phyloP scores from a whole-genome alignment of 2,113 vertebrate species.

The Lophura nycthemera region DNA sequence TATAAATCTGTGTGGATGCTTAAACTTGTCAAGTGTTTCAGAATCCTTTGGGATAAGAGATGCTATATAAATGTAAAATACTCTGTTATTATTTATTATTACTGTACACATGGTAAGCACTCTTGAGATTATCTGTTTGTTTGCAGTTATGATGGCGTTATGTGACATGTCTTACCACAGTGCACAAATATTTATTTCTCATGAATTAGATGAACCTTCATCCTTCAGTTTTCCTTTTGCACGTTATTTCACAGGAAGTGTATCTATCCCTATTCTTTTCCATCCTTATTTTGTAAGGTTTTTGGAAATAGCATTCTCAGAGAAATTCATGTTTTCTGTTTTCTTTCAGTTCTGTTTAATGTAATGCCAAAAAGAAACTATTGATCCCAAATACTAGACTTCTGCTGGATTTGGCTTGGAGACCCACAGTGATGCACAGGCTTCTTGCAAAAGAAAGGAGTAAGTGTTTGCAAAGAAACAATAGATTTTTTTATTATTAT shows the following conservation, averaged over 20 bases:
- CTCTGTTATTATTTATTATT: constrained; percentile 19
- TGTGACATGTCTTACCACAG: not conserved
- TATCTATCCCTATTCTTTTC: not conserved
- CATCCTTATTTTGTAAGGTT: not conserved
- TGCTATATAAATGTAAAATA: constrained; percentile 32
- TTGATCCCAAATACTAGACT: not conserved
- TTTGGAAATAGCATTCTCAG: not conserved
- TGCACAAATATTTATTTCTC: not conserved
- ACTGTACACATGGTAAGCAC: not conserved
- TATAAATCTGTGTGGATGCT: not conserved
- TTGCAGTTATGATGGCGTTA: not conserved
- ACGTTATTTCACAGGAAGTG: not conserved
- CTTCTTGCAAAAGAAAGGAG: not conserved
- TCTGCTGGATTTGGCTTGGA: not conserved
- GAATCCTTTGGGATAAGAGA: not conserved
- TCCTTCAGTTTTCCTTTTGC: not conserved
- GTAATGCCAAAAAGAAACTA: not conserved
- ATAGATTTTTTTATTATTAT: not conserved
- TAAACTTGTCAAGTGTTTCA: constrained; percentile 8
- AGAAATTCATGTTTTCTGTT: not conserved
- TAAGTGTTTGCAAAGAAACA: not conserved
- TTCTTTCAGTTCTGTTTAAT: not conserved
- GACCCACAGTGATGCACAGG: not conserved
- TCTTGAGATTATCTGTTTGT: not conserved
- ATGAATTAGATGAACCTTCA: not conserved